Percentiles rank a stretch among this genome's conserved stretches.
These are phyloP conservation scores for Aquatica leii DNA, from an alignment of 2,888 invertebrate species.

Conservation along the genomic window DNA sequence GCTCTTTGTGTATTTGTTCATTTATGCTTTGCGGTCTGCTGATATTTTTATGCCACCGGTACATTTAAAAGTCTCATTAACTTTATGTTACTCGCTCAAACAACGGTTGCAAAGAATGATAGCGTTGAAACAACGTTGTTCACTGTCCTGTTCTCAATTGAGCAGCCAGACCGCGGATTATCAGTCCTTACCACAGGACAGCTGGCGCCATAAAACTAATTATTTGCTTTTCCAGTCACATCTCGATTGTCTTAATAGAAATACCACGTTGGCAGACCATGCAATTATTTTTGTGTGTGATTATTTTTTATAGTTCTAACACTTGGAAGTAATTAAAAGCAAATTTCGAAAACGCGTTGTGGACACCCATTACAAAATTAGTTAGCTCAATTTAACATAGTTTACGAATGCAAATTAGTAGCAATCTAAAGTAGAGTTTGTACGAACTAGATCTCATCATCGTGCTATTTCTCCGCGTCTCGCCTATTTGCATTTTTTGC, in stretches of 20 bases:
- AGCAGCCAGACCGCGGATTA: constrained; percentile 37
- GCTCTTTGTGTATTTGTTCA: constrained; percentile 4
- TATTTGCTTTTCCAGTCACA: constrained; percentile 59
- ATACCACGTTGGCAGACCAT: constrained; percentile 51
- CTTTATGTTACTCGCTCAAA: constrained; percentile 10
- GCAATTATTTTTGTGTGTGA: constrained; percentile 19
- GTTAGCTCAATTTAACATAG: constrained; percentile 35
- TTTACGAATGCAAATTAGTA: constrained; percentile 36
- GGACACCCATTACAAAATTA: background rate
- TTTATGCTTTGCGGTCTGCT: constrained; percentile 2
- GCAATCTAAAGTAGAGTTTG: constrained; percentile 18
- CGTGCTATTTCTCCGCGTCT: too few species aligned
- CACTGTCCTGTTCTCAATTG: constrained; percentile 21
- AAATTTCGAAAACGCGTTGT: background rate
- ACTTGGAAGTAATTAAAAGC: background rate
- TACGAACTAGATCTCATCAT: too few species aligned
- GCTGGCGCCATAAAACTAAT: constrained; percentile 57
- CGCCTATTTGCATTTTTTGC: background rate
- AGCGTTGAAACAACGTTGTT: constrained; percentile 24
- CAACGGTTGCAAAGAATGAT: constrained; percentile 11
- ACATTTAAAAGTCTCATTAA: constrained; percentile 13
- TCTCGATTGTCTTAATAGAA: constrained; percentile 54
- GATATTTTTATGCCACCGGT: background rate
- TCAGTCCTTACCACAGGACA: constrained; percentile 49
- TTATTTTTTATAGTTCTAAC: background rate